These are phyloP conservation scores for Silurus asotus DNA, from an alignment of 2,113 vertebrate genomes.

Conservation along the genomic window DNA sequence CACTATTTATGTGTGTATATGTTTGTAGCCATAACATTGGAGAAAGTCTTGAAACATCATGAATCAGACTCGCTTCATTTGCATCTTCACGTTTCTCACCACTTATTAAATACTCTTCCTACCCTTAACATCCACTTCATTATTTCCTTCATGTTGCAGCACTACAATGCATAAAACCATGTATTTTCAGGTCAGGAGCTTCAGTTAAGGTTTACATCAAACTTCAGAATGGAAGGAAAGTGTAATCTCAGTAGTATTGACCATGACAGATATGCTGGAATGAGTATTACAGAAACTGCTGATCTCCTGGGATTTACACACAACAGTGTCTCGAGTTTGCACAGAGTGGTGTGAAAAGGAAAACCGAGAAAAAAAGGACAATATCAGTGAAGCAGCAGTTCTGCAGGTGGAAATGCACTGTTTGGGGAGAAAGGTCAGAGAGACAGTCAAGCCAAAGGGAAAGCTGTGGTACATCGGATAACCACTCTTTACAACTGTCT, in stretches of 20 bases:
- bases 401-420: not conserved
- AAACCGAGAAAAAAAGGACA: not conserved
- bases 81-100: not conserved
- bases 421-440: not conserved
- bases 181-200: not conserved
- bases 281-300: not conserved
- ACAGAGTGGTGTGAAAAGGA: not conserved
- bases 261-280: not conserved
- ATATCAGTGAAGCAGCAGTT: not conserved
- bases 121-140: not conserved
- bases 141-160: not conserved
- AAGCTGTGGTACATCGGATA: not conserved
- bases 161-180: not conserved
- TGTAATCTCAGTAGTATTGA: not conserved
- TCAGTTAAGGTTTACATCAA: not conserved
- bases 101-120: not conserved
- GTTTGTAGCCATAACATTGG: not conserved
- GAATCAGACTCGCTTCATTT: slow-evolving; percentile 26
- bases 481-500: not conserved
- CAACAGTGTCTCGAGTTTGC: not conserved
- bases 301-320: not conserved
- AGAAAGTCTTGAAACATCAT: slow-evolving; percentile 9
- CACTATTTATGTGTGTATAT: not conserved
- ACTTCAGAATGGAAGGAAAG: not conserved
- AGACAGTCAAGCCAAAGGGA: not conserved